These are phyloP conservation scores for Galeopsomyia nigrocyanea DNA, from an alignment of 2,888 invertebrate species.

Conservation along the genomic window DNA sequence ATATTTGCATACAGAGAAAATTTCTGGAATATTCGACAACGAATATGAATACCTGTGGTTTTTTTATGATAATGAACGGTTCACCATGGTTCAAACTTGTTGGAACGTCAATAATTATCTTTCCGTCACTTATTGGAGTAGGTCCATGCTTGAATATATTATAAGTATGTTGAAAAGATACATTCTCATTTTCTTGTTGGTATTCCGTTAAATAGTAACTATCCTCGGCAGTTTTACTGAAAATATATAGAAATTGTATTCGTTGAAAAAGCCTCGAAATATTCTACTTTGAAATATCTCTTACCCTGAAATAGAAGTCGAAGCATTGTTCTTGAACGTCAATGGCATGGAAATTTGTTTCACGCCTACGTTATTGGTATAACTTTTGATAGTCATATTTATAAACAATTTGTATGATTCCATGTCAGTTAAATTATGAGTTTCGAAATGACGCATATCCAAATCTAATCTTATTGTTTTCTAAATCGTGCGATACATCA, in stretches of 20 bases:
- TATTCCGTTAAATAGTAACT: constrained; percentile 50
- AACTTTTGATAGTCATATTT: constrained; percentile 51
- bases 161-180: constrained; percentile 58
- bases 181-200: constrained; percentile 45
- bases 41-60: constrained; percentile 15
- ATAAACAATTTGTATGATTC: constrained; percentile 41
- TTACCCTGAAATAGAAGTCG: constrained; percentile 56
- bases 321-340: constrained; percentile 51
- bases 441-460: constrained; percentile 53
- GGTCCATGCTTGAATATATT: constrained; percentile 55
- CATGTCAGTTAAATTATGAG: constrained; percentile 7
- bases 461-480: constrained; percentile 55
- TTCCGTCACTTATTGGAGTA: constrained; percentile 52
- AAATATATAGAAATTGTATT: not conserved
- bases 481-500: constrained; percentile 46
- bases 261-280: too few species aligned
- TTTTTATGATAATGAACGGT: constrained; percentile 42
- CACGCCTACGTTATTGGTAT: constrained; percentile 52
- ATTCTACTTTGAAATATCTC: not conserved
- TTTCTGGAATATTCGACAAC: not conserved
- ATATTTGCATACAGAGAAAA: not conserved
- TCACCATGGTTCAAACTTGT: constrained; percentile 39
- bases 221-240: constrained; percentile 35
- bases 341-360: constrained; percentile 45
- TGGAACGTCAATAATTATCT: constrained; percentile 53